A percentile compares a stretch with the other conserved stretches of the same genome.
Evolutionary conservation across 1,140 invertebrate species (phyloP).

Genomic region (Bactericera cockerelli): DNA sequence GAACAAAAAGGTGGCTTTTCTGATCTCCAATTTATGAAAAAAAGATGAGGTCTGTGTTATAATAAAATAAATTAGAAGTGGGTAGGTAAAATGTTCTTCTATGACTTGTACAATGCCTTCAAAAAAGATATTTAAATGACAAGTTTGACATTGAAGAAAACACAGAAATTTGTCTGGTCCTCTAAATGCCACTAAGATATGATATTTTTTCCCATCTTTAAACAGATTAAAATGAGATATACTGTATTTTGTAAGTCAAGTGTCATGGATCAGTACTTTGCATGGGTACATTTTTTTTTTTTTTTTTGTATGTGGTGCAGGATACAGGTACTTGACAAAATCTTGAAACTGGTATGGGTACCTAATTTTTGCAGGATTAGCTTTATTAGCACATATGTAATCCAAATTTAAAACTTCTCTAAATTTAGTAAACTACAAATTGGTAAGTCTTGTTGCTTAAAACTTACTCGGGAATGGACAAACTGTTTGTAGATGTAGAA

Average conservation of each 20-base stretch:
- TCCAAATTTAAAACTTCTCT: not conserved
- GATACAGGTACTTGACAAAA: not conserved
- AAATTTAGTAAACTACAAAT: not conserved
- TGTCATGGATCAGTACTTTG: not conserved
- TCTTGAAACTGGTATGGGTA: not conserved
- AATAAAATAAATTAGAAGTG: too few species aligned
- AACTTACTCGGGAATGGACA: not conserved
- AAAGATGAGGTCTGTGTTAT: too few species aligned
- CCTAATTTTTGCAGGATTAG: not conserved
- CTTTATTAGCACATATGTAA: not conserved
- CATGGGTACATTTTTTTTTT: too few species aligned
- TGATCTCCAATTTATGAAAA: too few species aligned
- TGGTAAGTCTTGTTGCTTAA: not conserved
- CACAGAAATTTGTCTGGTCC: too few species aligned
- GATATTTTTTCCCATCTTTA: too few species aligned
- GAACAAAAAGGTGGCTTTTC: too few species aligned
- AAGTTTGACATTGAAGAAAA: too few species aligned
- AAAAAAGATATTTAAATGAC: too few species aligned
- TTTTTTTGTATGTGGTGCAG: not conserved
- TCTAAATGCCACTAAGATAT: too few species aligned
- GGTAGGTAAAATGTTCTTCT: too few species aligned
- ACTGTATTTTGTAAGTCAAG: not conserved
- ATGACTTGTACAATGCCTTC: too few species aligned
- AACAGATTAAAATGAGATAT: not conserved
- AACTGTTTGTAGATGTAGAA: constrained; percentile 5